Base-by-base conservation (phyloP, 2,797 vertebrate genomes). In the Smutsia gigantea region DNA sequence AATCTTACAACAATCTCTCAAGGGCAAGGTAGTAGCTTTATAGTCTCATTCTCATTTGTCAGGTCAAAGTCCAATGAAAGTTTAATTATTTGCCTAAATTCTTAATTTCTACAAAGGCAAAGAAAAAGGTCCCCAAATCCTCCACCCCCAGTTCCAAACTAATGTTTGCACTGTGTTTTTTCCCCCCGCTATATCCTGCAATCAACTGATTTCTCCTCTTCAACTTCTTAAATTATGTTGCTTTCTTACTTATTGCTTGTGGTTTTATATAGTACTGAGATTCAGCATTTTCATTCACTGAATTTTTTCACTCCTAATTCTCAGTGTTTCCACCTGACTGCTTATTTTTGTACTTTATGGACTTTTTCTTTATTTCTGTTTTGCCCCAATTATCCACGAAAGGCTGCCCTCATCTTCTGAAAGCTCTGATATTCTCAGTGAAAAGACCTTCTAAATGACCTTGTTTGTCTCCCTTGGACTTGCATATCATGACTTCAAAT, bases 391-490 rank as follows among this genome's bases (percentile, higher is more conserved):
- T 96, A 92, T 63, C 85, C 78, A 86, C 72, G 59, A 84, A 69
- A 96, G 59, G 19, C 64, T 91, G 53, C 42, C 27, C 74, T 37
- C 23, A 53, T 94, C 71, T 72, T 93, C 92, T 64, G 66, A 94
- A 94, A 92, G 61, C 88, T 92, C 96, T 88, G 71, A 90, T 92
- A 59, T 88, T 92, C 90, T 86, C 87, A 90, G 31, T 59, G 87
- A 90, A 93, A 92, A 79, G 82, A 42, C 92, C 90, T 98, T 95
- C 87, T 63, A 29, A 82, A 37, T 93, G 96, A 69, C 96, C 87
- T 96, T 94, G 82, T 94, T 82, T 93, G 74, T 95, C 77, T 95
- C 74, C 94, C 55, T 46, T 12, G 29, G 49, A 94, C 66, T 72
- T 83, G 34, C 18, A 8, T 84, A 91, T 87, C 93, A 61, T 12